Conservation (phyloP, 2,888 invertebrate genomes). For the Torymus auratus region DNA sequence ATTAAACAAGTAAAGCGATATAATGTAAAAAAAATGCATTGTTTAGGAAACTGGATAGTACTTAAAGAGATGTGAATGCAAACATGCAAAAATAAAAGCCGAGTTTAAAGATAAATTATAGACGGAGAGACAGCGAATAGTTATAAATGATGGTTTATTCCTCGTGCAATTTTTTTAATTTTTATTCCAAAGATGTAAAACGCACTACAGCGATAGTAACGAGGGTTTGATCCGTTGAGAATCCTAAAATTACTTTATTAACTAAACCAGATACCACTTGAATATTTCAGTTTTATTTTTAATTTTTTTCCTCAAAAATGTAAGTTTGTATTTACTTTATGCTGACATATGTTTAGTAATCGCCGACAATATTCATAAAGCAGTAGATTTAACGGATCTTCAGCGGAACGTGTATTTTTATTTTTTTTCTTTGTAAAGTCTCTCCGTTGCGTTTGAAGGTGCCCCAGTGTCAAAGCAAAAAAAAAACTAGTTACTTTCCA, state of each 20-base stretch:
- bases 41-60: conserved; percentile 56
- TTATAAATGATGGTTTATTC: conserved; percentile 29
- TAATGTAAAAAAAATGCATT: conserved; percentile 39
- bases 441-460: conserved; percentile 54
- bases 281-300: neutral
- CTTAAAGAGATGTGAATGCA: conserved; percentile 54
- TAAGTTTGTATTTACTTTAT: conserved; percentile 5
- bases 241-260: conserved; percentile 17
- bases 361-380: neutral
- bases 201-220: conserved; percentile 15
- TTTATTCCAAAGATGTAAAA: conserved; percentile 55
- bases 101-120: conserved; percentile 27
- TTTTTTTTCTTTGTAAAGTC: conserved; percentile 32
- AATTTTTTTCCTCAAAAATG: conserved; percentile 5
- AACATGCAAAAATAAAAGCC: conserved; percentile 38
- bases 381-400: conserved; percentile 33
- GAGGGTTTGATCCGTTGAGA: conserved; percentile 23
- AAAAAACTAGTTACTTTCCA: conserved; percentile 66
- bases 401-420: neutral
- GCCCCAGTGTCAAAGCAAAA: conserved; percentile 66
- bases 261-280: too few species aligned
- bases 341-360: conserved; percentile 18
- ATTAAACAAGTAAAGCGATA: conserved; percentile 34
- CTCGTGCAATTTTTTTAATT: conserved; percentile 56
- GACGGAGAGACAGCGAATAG: conserved; percentile 48